Conservation (phyloP, 2,888 invertebrate species). For the Conomelus anceps region DNA sequence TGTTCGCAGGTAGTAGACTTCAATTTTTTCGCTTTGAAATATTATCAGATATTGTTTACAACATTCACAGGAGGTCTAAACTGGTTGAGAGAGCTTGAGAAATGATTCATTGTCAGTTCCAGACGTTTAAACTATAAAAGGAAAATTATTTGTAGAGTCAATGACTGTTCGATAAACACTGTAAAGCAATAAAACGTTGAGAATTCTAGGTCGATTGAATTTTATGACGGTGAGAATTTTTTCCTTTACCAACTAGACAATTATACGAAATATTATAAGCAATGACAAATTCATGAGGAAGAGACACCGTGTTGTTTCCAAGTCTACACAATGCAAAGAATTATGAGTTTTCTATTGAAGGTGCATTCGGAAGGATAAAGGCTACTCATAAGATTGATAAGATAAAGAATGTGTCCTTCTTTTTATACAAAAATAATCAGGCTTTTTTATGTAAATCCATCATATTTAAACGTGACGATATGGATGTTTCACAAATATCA, state of each 20-base stretch:
- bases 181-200: not conserved
- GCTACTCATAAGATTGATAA: too few relatives aligned
- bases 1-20: not conserved
- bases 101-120: not conserved
- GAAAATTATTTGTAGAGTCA: not conserved
- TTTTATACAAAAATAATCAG: too few relatives aligned
- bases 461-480: too few relatives aligned
- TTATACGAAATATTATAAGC: too few relatives aligned
- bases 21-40: not conserved
- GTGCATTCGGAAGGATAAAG: too few relatives aligned
- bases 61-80: not conserved
- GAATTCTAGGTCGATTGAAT: not conserved
- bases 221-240: not conserved
- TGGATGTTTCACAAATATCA: too few relatives aligned
- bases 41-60: not conserved
- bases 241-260: not conserved
- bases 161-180: not conserved
- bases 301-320: too few relatives aligned
- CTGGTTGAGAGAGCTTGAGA: not conserved
- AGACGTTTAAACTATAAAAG: not conserved
- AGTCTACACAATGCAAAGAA: too few relatives aligned
- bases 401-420: too few relatives aligned
- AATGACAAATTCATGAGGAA: too few relatives aligned
- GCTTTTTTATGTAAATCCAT: too few relatives aligned
- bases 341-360: too few relatives aligned